Conservation (phyloP, 2,113 vertebrate genomes). For the Peromyscus leucopus region DNA sequence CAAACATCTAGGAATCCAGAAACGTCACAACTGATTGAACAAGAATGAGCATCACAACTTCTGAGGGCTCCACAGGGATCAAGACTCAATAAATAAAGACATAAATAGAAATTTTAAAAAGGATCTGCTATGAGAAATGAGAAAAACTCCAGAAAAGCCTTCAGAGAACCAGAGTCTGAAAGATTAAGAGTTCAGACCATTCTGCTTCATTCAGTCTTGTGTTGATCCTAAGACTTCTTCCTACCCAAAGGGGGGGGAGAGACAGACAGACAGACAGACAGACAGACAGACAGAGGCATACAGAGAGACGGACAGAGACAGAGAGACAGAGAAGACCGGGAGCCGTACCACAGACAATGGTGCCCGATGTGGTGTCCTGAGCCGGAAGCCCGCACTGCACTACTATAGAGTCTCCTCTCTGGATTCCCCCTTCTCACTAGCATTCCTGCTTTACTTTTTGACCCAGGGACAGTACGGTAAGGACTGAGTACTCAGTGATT, state of each 20-base stretch:
- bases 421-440: background rate
- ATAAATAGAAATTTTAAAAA: background rate
- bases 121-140: background rate
- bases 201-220: background rate
- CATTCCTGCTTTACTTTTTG: background rate
- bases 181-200: background rate
- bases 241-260: too few species aligned
- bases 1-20: conserved; percentile 23
- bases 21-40: conserved; percentile 54
- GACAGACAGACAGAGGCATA: too few species aligned
- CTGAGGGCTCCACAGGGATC: background rate
- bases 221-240: background rate
- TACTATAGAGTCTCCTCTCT: background rate
- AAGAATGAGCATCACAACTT: conserved; percentile 44
- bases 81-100: background rate
- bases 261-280: accelerated
- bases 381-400: too few species aligned
- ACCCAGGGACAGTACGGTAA: background rate
- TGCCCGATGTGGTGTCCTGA: background rate
- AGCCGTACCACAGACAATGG: background rate
- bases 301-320: background rate
- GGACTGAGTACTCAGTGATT: background rate
- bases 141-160: background rate
- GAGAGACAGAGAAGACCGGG: accelerated
- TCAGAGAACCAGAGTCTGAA: background rate